Percentiles rank a stretch among this genome's conserved stretches.
Evolutionary conservation across 2,888 invertebrate genomes (phyloP).

Genomic region (Tachina fera): DNA sequence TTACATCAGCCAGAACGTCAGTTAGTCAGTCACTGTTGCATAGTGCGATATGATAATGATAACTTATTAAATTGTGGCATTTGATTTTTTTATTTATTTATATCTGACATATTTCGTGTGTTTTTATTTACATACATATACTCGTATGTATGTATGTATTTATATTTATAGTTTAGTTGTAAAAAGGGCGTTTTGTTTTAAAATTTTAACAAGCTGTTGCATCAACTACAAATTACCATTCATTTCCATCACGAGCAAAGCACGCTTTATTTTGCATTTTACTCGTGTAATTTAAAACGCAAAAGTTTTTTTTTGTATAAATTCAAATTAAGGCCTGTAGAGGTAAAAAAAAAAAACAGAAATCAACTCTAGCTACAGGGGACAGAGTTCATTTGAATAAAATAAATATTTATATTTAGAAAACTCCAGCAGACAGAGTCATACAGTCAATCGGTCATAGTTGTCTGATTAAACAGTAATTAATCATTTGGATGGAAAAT

Average conservation of each 20-base stretch:
- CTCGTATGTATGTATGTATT: not conserved
- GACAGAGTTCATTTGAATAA: constrained; percentile 33
- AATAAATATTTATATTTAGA: not conserved
- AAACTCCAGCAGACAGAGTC: constrained; percentile 5
- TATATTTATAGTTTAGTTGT: not conserved
- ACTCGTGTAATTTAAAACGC: not conserved
- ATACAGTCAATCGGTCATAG: not conserved
- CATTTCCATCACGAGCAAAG: constrained; percentile 46
- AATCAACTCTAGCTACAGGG: not conserved
- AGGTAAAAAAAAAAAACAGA: constrained; percentile 8
- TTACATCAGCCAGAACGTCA: not conserved
- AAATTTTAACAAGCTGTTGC: constrained; percentile 13
- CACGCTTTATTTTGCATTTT: constrained; percentile 42
- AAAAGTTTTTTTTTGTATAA: not conserved
- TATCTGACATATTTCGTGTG: not conserved
- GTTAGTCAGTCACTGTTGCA: constrained; percentile 22
- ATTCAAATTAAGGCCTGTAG: not conserved
- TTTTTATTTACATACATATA: not conserved
- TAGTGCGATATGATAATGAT: constrained; percentile 18
- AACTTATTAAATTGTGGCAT: constrained; percentile 40
- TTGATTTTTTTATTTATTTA: constrained; percentile 14
- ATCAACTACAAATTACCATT: not conserved
- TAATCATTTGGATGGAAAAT: constrained; percentile 63
- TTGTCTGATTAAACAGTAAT: too few relatives aligned
- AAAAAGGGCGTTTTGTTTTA: constrained; percentile 43